A percentile compares a stretch with the other conserved stretches of the same genome.
Evolutionary conservation across 2,113 vertebrate species (phyloP).

Genomic region (Apaloderma vittatum): DNA sequence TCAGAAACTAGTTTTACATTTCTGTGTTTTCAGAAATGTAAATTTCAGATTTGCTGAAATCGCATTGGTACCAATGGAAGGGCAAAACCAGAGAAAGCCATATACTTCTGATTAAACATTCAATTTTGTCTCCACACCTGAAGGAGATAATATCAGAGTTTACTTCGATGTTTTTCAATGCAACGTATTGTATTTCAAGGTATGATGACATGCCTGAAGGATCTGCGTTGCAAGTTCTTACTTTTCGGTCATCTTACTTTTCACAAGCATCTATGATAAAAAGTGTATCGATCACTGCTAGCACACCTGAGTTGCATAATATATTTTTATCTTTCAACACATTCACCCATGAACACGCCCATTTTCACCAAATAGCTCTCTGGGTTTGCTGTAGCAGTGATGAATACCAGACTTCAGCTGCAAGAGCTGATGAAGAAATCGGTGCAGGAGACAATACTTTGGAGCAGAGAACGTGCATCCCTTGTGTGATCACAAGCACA

Average conservation of each 20-base stretch:
- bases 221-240: not conserved
- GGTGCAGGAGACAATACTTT: not conserved
- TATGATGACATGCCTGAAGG: not conserved
- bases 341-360: not conserved
- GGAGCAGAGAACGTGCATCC: not conserved
- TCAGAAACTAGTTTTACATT: not conserved
- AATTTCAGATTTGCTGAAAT: not conserved
- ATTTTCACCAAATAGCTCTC: not conserved
- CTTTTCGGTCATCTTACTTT: not conserved
- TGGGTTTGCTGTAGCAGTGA: not conserved
- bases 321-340: not conserved
- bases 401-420: not conserved
- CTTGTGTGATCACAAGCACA: not conserved
- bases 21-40: not conserved
- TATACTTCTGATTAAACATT: not conserved
- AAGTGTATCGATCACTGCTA: rapidly evolving
- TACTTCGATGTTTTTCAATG: not conserved
- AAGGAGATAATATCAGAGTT: not conserved
- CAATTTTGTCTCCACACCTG: not conserved
- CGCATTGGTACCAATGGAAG: not conserved
- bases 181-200: not conserved
- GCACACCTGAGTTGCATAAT: not conserved
- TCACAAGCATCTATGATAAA: not conserved
- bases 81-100: not conserved
- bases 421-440: not conserved